These are phyloP conservation scores for Calliphora vicina DNA, from an alignment of 1,140 invertebrate species.

Conservation along the genomic window DNA sequence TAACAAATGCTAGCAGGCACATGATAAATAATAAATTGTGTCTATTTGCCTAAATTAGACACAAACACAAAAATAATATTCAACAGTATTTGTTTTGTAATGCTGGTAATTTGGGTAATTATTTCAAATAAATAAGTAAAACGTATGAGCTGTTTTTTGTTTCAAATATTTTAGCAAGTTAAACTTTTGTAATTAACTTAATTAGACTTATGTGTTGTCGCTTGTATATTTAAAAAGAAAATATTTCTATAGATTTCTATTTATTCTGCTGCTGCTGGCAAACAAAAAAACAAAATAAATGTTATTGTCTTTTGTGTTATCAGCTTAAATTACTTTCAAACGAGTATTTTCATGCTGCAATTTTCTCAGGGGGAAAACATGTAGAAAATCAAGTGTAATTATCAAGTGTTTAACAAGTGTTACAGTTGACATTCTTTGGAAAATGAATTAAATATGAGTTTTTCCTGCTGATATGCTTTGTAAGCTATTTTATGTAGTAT, in stretches of 20 bases:
- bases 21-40: too few species aligned
- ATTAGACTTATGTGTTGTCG: neutral
- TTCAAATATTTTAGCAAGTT: too few species aligned
- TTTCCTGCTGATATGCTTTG: too few species aligned
- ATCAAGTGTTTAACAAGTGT: neutral
- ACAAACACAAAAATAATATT: too few species aligned
- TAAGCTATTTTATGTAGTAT: too few species aligned
- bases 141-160: too few species aligned
- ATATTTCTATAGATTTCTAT: neutral
- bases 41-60: too few species aligned
- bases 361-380: neutral
- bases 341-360: neutral
- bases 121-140: too few species aligned
- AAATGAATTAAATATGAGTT: neutral
- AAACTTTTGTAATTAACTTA: neutral
- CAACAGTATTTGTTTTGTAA: too few species aligned
- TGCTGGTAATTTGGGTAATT: too few species aligned
- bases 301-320: neutral
- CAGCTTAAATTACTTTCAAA: neutral
- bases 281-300: neutral
- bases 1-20: too few species aligned
- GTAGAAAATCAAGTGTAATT: neutral
- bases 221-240: neutral
- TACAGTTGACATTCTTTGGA: neutral
- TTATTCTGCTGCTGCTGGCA: neutral